Evolutionary conservation across 2,888 invertebrate species (phyloP), one percentile per base, ranked within the genome.

Genomic region (Ametastegia equiseti): DNA sequence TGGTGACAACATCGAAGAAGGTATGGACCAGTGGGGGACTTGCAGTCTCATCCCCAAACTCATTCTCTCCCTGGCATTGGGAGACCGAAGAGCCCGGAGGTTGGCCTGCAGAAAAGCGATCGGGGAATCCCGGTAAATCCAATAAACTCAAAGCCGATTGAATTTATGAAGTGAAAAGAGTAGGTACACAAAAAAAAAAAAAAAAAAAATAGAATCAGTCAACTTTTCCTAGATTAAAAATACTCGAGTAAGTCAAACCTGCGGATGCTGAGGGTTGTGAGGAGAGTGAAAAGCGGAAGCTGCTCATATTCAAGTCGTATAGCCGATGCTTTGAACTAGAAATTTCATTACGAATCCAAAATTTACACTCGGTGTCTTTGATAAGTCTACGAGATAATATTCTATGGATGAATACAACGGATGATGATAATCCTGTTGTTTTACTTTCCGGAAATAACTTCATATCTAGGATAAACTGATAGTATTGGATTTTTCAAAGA

Each of bases 91-190:
- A 42, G 19, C 13, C 42, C 33, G 63, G 36, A 33, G 36, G 60
- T 42, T 27, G 78, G 60, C 57, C 30, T n/a, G n/a, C n/a, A 30
- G 33, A 82, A 65, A 82, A 75, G 47, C 73, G 45, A 81, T 73
- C 82, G 75, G 67, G 73, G 69, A 82, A 81, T 50, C 80, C 79
- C 57, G 77, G 57, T 57, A 85, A 88, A 90, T 89, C 88, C 90
- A 90, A 90, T 91, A 91, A 90, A 87, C 86, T 86, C 85, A 86
- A 86, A 88, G 88, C 86, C 88, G 89, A 90, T 91, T 90, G 90
- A 91, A 91, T 91, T 90, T 89, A 88, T 89, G 89, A 89, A 89
- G 88, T 89, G 87, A 90, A 88, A n/a, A n/a, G n/a, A n/a, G n/a
- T n/a, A n/a, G n/a, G n/a, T n/a, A n/a, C n/a, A n/a, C n/a, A n/a